phyloP scores from a whole-genome alignment of 2,888 invertebrate genomes.

The Polyommatus icarus region DNA sequence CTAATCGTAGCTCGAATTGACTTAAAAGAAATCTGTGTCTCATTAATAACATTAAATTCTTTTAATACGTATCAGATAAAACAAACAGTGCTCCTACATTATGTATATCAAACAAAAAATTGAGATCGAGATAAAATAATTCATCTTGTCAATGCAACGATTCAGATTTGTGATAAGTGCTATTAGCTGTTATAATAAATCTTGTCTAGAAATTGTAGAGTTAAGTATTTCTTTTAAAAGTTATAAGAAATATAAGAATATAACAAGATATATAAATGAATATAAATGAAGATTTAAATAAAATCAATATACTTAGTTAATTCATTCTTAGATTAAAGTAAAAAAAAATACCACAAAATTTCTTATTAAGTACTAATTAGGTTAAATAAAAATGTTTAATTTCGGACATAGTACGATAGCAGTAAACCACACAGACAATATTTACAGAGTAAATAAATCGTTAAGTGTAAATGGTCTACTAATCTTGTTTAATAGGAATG shows the following conservation, averaged over 20 bases:
- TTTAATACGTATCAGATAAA: not conserved
- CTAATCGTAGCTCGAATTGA: not conserved
- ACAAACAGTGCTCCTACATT: not conserved
- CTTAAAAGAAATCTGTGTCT: not conserved
- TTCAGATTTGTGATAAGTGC: not conserved
- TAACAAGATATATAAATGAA: no score
- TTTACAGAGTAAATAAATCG: not conserved
- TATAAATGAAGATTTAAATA: not conserved
- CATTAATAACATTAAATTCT: not conserved
- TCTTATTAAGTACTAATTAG: no score
- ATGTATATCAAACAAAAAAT: not conserved
- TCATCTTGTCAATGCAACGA: slow-evolving; percentile 4
- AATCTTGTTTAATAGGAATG: not conserved
- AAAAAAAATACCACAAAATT: not conserved
- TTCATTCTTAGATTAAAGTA: not conserved
- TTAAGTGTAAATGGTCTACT: not conserved
- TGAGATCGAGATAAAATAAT: slow-evolving; percentile 7
- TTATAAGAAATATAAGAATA: not conserved
- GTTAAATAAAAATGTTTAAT: no score
- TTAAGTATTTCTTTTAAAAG: not conserved
- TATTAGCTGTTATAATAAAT: not conserved
- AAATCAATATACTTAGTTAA: not conserved
- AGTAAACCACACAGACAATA: not conserved
- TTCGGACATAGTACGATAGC: no score
- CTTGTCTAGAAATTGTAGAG: not conserved